Percentiles rank a stretch among this genome's conserved stretches.
These are phyloP conservation scores for Oscheius onirici DNA, from an alignment of 2,888 invertebrate genomes.

Conservation along the genomic window DNA sequence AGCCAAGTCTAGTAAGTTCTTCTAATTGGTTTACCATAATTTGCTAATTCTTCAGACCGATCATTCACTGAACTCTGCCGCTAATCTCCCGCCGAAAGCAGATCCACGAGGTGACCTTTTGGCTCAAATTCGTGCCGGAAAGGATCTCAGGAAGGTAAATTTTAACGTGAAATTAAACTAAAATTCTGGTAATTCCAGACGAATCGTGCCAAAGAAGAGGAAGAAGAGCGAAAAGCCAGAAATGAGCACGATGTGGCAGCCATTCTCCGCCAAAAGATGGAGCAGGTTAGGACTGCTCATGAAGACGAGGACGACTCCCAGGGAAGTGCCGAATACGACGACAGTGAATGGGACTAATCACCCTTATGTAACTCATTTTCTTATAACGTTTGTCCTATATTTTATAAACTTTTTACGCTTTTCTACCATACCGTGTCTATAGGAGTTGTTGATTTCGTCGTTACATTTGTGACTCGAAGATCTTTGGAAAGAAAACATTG, in stretches of 20 bases:
- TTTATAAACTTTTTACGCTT: not conserved
- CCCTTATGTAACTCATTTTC: too few species aligned
- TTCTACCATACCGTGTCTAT: not conserved
- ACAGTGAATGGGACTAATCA: slow-evolving; percentile 53
- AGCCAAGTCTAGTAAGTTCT: too few species aligned
- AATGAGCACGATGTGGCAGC: slow-evolving; percentile 68
- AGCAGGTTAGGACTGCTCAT: slow-evolving; percentile 53
- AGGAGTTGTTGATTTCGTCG: too few species aligned
- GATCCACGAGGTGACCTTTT: slow-evolving; percentile 54
- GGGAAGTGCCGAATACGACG: slow-evolving; percentile 54
- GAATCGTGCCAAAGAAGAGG: slow-evolving; percentile 58
- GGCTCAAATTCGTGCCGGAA: slow-evolving; percentile 66
- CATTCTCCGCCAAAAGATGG: slow-evolving; percentile 68
- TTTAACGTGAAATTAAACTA: too few species aligned
- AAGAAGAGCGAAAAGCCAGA: slow-evolving; percentile 51
- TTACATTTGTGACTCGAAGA: not conserved
- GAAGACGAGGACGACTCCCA: slow-evolving; percentile 51
- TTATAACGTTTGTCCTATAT: too few species aligned
- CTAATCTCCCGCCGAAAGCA: not conserved
- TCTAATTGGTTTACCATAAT: too few species aligned
- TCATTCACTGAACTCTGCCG: not conserved
- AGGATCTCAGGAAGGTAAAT: slow-evolving; percentile 60
- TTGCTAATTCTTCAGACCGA: not conserved
- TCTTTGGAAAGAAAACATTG: too few species aligned
- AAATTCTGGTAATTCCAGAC: slow-evolving; percentile 11